Evolutionary conservation across 2,888 invertebrate genomes (phyloP), one percentile per base, ranked within the genome.

Genomic region (Epistrophe grossulariae): DNA sequence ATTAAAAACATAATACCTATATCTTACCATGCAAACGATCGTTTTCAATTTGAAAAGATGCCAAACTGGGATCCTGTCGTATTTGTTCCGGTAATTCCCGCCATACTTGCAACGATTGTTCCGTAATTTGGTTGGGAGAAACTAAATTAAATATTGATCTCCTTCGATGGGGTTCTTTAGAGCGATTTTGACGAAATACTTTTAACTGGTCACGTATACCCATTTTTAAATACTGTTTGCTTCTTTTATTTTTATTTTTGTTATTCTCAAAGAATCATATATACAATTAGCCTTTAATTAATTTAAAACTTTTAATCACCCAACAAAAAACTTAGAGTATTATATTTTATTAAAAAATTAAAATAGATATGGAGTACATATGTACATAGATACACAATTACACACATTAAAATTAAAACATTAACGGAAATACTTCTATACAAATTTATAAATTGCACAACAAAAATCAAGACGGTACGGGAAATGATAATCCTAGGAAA

Each of bases 51-150:
- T 92, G 91, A 90, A 95, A 96, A 0, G 94, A 94, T 24, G 94
- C 95, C 91, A 96, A 92, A 50, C 94, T 94, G 0, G 96, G 95
- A 91, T 96, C 96, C 89, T 94, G 93, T 81, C 95, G 94, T 90
- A 96, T 95, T 87, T 94, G 94, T 81, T 95, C 94, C 0, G 96
- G 96, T 4, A 96, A 91, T 64, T 94, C 94, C 70, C 94, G 92
- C 95, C 96, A 96, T 28, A 95, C 94, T 88, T 95, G 95, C 84
- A 95, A 89, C 24, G 94, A 94, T 35, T 94, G 94, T 10, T 95
- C 95, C 0, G 95, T 95, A 66, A 95, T 93, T 89, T 95, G 95
- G 89, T 94, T 94, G 90, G 93, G 93, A 82, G 94, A 93, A 76
- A 89, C 87, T 59, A 89, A 82, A 88, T 89, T 89, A 55, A 89